These are phyloP conservation scores for Neostethus bicornis DNA, from an alignment of 2,797 vertebrate species.

Conservation along the genomic window DNA sequence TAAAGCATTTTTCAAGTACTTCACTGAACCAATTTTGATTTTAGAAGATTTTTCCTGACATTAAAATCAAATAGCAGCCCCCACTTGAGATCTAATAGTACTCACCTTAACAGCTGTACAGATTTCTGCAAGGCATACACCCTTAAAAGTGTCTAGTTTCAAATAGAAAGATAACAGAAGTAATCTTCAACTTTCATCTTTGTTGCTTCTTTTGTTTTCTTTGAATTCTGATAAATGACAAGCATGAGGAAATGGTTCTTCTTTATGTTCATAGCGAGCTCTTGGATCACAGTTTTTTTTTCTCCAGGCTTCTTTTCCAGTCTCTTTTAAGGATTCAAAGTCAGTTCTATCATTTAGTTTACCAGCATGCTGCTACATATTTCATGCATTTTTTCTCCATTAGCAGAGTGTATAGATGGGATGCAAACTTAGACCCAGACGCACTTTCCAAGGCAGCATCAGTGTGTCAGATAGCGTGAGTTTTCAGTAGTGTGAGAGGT, in stretches of 20 bases:
- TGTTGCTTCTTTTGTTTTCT: not conserved
- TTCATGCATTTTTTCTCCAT: not conserved
- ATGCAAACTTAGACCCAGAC: not conserved
- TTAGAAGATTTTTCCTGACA: constrained; percentile 35
- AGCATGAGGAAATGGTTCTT: not conserved
- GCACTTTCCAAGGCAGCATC: not conserved
- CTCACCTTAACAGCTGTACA: constrained; percentile 1
- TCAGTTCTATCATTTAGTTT: not conserved
- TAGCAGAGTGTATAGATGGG: not conserved
- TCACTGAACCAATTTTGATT: constrained; percentile 47
- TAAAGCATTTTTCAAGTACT: constrained; percentile 31
- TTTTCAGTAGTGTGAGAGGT: too few relatives aligned
- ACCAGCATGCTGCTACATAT: not conserved
- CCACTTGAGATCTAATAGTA: not conserved
- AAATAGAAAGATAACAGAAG: not conserved
- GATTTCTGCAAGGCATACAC: not conserved
- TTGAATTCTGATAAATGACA: not conserved
- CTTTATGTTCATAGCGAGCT: not conserved
- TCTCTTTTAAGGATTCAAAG: constrained; percentile 2
- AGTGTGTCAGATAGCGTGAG: too few relatives aligned
- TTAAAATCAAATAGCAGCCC: constrained; percentile 28
- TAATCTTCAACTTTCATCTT: not conserved
- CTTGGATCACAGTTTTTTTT: constrained; percentile 8
- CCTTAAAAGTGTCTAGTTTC: not conserved
- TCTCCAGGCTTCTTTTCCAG: not conserved